A percentile compares a stretch with the other conserved stretches of the same genome.
phyloP scores from a whole-genome alignment of 2,113 vertebrate genomes.

The Indri indri region DNA sequence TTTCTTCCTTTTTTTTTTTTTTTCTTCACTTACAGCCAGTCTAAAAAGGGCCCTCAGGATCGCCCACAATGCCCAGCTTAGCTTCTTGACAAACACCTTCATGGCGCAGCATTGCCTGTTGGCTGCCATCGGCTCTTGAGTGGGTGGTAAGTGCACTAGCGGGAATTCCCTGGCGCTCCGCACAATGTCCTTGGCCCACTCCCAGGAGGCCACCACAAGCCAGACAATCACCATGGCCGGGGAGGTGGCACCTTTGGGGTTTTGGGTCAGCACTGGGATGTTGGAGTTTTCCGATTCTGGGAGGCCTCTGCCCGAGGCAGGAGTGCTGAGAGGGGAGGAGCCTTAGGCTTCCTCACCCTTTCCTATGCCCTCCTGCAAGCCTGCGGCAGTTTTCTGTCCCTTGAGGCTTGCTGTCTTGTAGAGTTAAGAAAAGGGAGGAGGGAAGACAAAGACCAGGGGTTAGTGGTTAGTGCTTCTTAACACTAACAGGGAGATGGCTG shows the following conservation, averaged over 20 bases:
- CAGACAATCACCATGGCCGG: constrained; percentile 5
- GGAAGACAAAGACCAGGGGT: background rate
- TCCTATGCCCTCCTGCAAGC: background rate
- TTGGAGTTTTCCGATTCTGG: background rate
- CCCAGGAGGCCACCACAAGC: constrained; percentile 74
- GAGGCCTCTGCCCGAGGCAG: background rate
- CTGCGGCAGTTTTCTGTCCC: background rate
- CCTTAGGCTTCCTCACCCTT: background rate
- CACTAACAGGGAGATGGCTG: background rate
- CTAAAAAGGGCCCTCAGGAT: constrained; percentile 66
- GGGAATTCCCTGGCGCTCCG: constrained; percentile 63
- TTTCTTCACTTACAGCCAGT: constrained; percentile 34
- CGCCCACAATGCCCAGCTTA: constrained; percentile 67
- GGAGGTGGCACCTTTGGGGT: constrained; percentile 45
- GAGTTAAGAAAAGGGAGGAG: background rate
- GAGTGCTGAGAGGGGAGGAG: background rate
- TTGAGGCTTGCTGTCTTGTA: background rate
- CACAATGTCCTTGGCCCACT: constrained; percentile 59
- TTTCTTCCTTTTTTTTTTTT: background rate
- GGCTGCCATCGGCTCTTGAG: constrained; percentile 61
- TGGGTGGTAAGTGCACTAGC: constrained; percentile 60
- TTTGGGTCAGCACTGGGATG: constrained; percentile 48
- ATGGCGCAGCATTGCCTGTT: constrained; percentile 34
- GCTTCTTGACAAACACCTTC: constrained; percentile 75
- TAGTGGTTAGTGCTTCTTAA: background rate